Evolutionary conservation across 2,888 invertebrate genomes (phyloP).

Genomic region (Cryptus viduatorius): DNA sequence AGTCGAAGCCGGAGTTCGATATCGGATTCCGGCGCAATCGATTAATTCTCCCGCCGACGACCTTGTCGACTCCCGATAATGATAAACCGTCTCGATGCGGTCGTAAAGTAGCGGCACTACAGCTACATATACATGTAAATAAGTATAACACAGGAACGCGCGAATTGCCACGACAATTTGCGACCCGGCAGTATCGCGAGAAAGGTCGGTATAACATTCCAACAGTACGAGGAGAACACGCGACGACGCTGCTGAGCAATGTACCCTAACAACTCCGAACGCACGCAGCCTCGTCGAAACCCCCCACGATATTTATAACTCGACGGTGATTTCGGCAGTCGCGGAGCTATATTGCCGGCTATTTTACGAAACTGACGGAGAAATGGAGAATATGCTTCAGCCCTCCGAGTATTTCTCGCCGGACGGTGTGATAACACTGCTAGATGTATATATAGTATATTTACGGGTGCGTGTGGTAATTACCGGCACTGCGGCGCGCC

Average conservation of each 20-base stretch:
- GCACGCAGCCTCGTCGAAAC: constrained; percentile 1
- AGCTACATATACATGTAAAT: background rate
- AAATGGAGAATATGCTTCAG: constrained; percentile 12
- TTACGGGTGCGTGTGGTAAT: constrained; percentile 59
- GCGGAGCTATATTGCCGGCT: constrained; percentile 26
- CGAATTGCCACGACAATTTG: constrained; percentile 40
- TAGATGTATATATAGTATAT: constrained; percentile 24
- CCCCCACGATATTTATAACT: constrained; percentile 59
- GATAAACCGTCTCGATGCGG: constrained; percentile 66
- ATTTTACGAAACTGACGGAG: constrained; percentile 29
- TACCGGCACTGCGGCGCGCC: constrained; percentile 55
- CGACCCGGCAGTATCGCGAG: constrained; percentile 12
- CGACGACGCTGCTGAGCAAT: constrained; percentile 64
- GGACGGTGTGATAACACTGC: background rate
- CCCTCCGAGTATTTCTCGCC: constrained; percentile 3
- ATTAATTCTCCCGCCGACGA: too few species aligned
- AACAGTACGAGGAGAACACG: constrained; percentile 39
- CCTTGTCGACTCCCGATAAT: constrained; percentile 65
- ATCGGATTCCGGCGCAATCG: too few species aligned
- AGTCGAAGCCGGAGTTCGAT: too few species aligned
- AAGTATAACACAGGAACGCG: constrained; percentile 17
- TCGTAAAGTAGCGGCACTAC: constrained; percentile 23
- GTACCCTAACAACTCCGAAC: constrained; percentile 1
- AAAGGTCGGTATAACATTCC: background rate
- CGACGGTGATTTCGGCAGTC: constrained; percentile 17